Evolutionary conservation across 2,797 vertebrate species (phyloP), one percentile per base, ranked within the genome.

Genomic region (Phoeniculus purpureus): DNA sequence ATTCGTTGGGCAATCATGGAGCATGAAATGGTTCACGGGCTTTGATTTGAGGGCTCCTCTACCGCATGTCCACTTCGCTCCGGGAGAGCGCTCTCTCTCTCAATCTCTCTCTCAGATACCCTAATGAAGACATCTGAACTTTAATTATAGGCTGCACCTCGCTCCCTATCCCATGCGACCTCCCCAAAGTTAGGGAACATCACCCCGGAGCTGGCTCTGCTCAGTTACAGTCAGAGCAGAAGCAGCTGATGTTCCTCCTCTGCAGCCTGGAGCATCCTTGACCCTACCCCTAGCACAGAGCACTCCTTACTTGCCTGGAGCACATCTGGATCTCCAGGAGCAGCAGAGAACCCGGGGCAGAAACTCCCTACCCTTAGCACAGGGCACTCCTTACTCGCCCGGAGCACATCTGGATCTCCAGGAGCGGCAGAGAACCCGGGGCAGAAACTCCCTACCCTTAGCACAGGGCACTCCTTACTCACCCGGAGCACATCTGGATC

Each of bases 41-140:
- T 97, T 98, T 98, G 97, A 98, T 97, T 97, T 96, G 59, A 96
- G 96, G 94, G 96, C 97, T 97, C 95, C 96, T 97, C 96, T 95
- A 61, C 75, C 94, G 97, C 96, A 95, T 15, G 68, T 97, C 98
- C 97, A 86, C 96, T 95, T n/a, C n/a, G n/a, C 97, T 97, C 96
- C 90, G 56, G 96, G 96, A 26, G 6, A 97, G 96, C n/a, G n/a
- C n/a, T n/a, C 96, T 96, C 96, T 94, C 97, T 97, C 94, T 92
- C 95, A 96, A 94, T 96, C 95, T n/a, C n/a, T n/a, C n/a, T n/a
- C n/a, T n/a, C n/a, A n/a, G n/a, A n/a, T n/a, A n/a, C n/a, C 96
- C 97, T 97, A 97, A 98, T 97, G 98, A 98, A 98, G 97, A 95
- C 95, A 96, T 93, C 95, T 96, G 96, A 97, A 96, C 94, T 96